phyloP scores from a whole-genome alignment of 2,113 vertebrate genomes.

The Oryzias javanicus region DNA sequence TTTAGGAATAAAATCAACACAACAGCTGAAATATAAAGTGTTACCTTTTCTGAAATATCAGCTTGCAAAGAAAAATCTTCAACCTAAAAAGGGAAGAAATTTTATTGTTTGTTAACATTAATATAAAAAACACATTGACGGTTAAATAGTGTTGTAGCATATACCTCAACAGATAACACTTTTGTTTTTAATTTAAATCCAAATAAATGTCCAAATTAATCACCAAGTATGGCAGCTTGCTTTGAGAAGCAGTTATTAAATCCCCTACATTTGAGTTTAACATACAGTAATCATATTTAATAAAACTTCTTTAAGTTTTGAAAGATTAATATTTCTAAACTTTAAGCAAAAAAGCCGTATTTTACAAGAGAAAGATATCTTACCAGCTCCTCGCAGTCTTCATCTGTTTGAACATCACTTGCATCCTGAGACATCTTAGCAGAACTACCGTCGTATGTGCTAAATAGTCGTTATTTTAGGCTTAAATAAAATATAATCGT shows the following conservation, averaged over 20 bases:
- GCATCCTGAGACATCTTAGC: constrained; percentile 63
- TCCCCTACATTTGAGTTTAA: too few species aligned
- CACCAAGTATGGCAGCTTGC: too few species aligned
- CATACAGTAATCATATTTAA: too few species aligned
- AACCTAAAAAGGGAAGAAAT: constrained; percentile 62
- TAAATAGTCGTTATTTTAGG: constrained; percentile 20
- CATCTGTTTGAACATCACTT: constrained; percentile 71
- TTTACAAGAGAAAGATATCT: constrained; percentile 20
- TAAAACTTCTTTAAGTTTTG: too few species aligned
- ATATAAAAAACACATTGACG: too few species aligned
- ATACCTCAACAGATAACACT: too few species aligned
- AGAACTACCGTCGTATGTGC: constrained; percentile 31
- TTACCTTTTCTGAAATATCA: constrained; percentile 81
- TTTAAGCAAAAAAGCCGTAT: neutral
- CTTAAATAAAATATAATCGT: constrained; percentile 25
- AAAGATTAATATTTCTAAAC: neutral
- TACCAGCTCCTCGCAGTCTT: constrained; percentile 74
- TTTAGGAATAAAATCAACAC: neutral
- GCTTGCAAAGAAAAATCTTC: constrained; percentile 78
- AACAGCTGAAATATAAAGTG: neutral
- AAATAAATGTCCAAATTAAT: too few species aligned
- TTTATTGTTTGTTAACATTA: neutral
- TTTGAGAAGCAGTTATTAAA: too few species aligned
- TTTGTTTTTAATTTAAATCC: too few species aligned
- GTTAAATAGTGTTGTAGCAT: too few species aligned